Evolutionary conservation across 2,797 vertebrate genomes (phyloP), one percentile per base, ranked within the genome.

Genomic region (Sebastes iracundus): DNA sequence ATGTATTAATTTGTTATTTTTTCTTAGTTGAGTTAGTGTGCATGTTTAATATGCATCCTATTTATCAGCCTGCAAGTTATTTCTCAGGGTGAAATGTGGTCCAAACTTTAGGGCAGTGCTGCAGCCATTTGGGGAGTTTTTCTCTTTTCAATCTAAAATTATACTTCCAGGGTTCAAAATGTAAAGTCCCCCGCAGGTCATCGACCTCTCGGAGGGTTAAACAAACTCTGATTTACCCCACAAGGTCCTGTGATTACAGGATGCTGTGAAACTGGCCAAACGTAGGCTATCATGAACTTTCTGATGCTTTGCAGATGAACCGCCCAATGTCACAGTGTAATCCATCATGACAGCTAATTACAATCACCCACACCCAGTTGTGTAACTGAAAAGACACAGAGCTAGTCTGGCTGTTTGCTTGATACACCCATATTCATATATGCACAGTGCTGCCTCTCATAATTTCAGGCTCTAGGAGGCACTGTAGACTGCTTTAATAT

Each of bases 51-150:
- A 4, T 18, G 9, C 7, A 1, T 1, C 4, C 27, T 33, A 12
- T 49, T 64, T 42, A 3, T 55, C 1, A 56, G 63, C 81, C 88
- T 89, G 75, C 30, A 18, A 83, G 62, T 79, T 75, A 6, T 0
- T 0, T 0, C 0, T 60, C 32, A 1, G 84, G 92, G 64, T 8
- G 2, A 49, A 80, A 3, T 0, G 0, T 2, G 0, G 6, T 4
- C 5, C 4, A 8, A 0, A 0, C 0, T 12, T 4, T 0, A 0
- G 0, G 2, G 10, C 3, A 7, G 22, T 12, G 25, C 78, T 85
- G 85, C 85, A 89, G 86, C 87, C 91, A 90, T 89, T 90, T 88
- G 80, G 71, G 23, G 23, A 33, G 30, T 83, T 79, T 70, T 22
- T 2, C 23, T 28, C 14, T 56, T 28, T 63, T 59, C 12, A 13